A percentile compares a stretch with the other conserved stretches of the same genome.
Conservation (phyloP, 2,113 vertebrate genomes). For the Trichomycterus rosablanca region DNA sequence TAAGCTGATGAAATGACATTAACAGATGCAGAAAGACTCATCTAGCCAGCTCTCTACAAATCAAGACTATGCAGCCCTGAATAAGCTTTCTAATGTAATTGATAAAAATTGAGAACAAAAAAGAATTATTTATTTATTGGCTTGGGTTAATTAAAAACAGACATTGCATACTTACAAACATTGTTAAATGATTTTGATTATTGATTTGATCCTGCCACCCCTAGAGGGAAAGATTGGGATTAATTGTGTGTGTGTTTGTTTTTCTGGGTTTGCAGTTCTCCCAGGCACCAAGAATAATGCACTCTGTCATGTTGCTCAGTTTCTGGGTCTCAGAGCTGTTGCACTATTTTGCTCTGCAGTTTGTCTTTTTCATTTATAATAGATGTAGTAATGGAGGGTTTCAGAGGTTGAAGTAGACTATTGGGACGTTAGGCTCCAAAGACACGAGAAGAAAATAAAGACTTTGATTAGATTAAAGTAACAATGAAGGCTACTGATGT, state of each 20-base stretch:
- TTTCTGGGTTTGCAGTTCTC: neutral
- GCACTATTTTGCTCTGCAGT: slow-evolving; percentile 7
- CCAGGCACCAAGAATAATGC: neutral
- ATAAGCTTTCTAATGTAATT: too few relatives aligned
- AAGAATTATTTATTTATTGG: too few relatives aligned
- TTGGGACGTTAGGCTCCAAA: slow-evolving; percentile 12
- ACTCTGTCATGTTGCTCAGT: neutral
- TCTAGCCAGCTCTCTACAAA: too few relatives aligned
- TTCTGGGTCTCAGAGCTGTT: slow-evolving; percentile 3
- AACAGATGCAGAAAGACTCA: too few relatives aligned
- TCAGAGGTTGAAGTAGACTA: slow-evolving; percentile 23
- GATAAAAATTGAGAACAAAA: too few relatives aligned
- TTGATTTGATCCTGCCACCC: too few relatives aligned
- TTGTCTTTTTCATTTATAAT: slow-evolving; percentile 33
- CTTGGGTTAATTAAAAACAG: too few relatives aligned
- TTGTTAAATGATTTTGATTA: too few relatives aligned
- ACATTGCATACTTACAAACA: too few relatives aligned
- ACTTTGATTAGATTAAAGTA: slow-evolving; percentile 27
- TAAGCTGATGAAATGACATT: too few relatives aligned
- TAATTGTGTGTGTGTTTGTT: neutral
- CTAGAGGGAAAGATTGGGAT: neutral
- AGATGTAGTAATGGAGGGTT: slow-evolving; percentile 33
- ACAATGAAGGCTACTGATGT: neutral
- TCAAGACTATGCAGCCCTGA: too few relatives aligned
- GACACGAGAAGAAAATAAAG: slow-evolving; percentile 1